A percentile compares a stretch with the other conserved stretches of the same genome.
Conservation (phyloP, 2,888 invertebrate species). For the Euspilapteryx auroguttella region DNA sequence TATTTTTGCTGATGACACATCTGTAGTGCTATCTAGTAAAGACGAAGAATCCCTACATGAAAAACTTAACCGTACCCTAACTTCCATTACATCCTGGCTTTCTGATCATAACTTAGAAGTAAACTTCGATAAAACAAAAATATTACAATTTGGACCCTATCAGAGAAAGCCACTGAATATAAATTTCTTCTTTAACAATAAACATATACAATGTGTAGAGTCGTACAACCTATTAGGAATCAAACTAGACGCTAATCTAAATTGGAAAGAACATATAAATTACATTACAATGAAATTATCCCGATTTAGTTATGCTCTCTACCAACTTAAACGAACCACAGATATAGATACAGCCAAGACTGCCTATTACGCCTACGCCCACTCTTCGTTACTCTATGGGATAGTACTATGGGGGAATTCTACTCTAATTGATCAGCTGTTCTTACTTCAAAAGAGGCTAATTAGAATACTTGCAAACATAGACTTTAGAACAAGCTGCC, state of each 20-base stretch:
- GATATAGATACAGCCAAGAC: not conserved
- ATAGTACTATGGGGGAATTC: not conserved
- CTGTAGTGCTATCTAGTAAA: not conserved
- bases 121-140: not conserved
- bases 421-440: not conserved
- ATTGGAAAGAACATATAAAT: not conserved
- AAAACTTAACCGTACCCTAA: not conserved
- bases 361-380: not conserved
- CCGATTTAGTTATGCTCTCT: not conserved
- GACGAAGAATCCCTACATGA: not conserved
- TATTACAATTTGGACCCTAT: not conserved
- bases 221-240: not conserved
- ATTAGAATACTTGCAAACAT: not conserved
- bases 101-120: not conserved
- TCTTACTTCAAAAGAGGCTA: not conserved
- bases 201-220: not conserved
- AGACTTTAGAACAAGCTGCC: not conserved
- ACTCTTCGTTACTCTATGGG: not conserved
- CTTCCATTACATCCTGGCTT: not conserved
- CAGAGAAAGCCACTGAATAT: not conserved
- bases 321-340: not conserved
- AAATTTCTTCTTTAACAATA: not conserved
- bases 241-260: not conserved
- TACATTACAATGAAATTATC: not conserved
- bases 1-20: not conserved